Conservation (phyloP, 2,113 vertebrate species). For the Ursus arctos region DNA sequence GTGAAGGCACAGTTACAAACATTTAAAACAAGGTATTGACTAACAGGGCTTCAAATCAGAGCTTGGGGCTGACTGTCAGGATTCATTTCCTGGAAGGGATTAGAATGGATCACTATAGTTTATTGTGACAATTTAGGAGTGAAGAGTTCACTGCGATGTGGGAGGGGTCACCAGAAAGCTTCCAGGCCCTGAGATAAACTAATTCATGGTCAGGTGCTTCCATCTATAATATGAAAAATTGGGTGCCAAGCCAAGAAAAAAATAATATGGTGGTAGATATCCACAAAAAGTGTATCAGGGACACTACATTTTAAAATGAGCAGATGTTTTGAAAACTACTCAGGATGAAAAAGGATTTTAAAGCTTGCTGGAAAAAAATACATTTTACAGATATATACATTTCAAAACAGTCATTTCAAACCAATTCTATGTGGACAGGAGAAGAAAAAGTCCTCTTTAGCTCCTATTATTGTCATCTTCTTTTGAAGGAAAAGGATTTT, state of each 20-base stretch:
- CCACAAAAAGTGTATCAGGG: not conserved
- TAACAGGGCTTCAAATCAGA: not conserved
- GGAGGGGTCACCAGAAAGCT: not conserved
- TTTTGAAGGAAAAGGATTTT: not conserved
- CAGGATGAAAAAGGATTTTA: not conserved
- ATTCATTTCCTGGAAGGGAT: slow-evolving; percentile 25
- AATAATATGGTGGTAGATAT: not conserved
- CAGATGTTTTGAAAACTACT: not conserved
- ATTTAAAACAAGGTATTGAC: slow-evolving; percentile 7
- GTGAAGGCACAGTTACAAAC: not conserved
- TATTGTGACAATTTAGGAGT: not conserved
- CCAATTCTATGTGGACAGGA: not conserved
- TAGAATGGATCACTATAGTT: not conserved
- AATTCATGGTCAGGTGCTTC: not conserved
- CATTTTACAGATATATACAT: not conserved
- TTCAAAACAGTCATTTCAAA: not conserved
- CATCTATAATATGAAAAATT: not conserved
- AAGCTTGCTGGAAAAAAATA: not conserved
- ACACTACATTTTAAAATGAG: not conserved
- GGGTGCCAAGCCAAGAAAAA: not conserved
- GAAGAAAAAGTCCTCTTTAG: not conserved
- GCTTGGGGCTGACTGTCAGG: not conserved
- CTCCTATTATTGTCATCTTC: not conserved
- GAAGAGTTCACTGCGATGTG: not conserved
- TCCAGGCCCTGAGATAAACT: not conserved